Evolutionary conservation across 2,797 vertebrate genomes (phyloP).

Genomic region (Xiphorhynchus erythropygius): DNA sequence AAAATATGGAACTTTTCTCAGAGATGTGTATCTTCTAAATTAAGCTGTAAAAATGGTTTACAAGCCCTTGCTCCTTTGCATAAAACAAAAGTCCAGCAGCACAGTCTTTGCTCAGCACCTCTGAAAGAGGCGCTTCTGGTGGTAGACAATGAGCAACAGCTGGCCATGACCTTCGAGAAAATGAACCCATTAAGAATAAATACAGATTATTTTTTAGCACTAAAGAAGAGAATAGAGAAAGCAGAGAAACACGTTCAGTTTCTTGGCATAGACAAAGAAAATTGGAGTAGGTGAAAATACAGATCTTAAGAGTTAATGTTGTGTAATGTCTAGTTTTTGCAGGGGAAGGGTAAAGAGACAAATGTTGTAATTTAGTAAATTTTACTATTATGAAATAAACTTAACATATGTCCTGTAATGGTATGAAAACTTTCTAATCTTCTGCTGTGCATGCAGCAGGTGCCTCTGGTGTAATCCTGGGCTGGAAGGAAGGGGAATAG

Average conservation of each 20-base stretch:
- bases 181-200: background rate
- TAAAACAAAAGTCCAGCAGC: background rate
- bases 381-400: background rate
- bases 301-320: background rate
- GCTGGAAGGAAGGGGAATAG: fast-evolving
- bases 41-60: background rate
- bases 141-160: background rate
- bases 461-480: background rate
- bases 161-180: background rate
- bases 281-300: background rate
- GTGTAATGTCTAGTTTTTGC: background rate
- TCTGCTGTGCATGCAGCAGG: background rate
- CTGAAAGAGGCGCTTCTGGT: background rate
- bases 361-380: background rate
- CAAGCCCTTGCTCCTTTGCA: background rate
- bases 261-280: background rate
- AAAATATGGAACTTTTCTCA: background rate
- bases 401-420: background rate
- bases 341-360: background rate
- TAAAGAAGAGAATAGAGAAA: background rate
- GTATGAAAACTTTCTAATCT: background rate
- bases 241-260: background rate
- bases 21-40: background rate
- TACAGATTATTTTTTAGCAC: background rate
- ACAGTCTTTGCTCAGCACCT: background rate